Percentiles rank a stretch among this genome's conserved stretches.
Evolutionary conservation across 1,140 invertebrate species (phyloP).

Genomic region (Drosophila pruinosa): DNA sequence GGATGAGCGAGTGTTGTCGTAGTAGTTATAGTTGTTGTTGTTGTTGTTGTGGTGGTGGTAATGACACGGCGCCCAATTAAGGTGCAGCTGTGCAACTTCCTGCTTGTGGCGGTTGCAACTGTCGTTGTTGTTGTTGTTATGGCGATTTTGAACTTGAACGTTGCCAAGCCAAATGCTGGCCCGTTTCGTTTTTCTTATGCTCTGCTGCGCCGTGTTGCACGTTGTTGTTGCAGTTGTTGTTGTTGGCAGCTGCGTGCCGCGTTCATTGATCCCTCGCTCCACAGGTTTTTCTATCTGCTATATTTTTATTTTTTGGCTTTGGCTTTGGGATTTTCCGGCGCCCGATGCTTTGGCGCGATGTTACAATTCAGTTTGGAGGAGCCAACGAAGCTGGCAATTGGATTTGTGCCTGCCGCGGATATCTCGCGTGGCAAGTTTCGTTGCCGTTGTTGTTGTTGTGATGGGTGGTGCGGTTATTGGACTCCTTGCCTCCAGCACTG

Average conservation of each 20-base stretch:
- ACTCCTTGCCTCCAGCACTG: conserved; percentile 48
- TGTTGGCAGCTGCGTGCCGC: conserved; percentile 68
- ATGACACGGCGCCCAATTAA: conserved; percentile 76
- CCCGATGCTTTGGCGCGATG: conserved; percentile 37
- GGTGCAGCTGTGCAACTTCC: conserved; percentile 72
- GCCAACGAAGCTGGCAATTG: conserved; percentile 25
- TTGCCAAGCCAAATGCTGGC: conserved; percentile 53
- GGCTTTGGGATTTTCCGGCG: conserved; percentile 68
- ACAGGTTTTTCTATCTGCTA: conserved; percentile 46
- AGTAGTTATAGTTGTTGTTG: conserved; percentile 16
- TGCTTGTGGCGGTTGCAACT: conserved; percentile 42
- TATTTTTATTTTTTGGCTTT: conserved; percentile 29
- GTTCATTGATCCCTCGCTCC: conserved; percentile 68
- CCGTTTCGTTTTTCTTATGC: conserved; percentile 67
- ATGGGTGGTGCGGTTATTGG: conserved; percentile 67
- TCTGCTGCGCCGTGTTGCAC: conserved; percentile 37
- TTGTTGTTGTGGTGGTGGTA: conserved; percentile 47
- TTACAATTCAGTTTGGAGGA: conserved; percentile 57
- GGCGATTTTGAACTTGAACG: conserved; percentile 67
- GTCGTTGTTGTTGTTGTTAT: conserved; percentile 40
- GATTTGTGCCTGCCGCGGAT: conserved; percentile 77
- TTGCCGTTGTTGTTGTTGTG: conserved; percentile 1
- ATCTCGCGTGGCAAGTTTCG: conserved; percentile 75
- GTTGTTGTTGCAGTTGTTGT: conserved; percentile 47
- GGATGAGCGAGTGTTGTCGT: conserved; percentile 38